A percentile compares a stretch with the other conserved stretches of the same genome.
Evolutionary conservation across 2,113 vertebrate genomes (phyloP).

Genomic region (Carassius auratus): DNA sequence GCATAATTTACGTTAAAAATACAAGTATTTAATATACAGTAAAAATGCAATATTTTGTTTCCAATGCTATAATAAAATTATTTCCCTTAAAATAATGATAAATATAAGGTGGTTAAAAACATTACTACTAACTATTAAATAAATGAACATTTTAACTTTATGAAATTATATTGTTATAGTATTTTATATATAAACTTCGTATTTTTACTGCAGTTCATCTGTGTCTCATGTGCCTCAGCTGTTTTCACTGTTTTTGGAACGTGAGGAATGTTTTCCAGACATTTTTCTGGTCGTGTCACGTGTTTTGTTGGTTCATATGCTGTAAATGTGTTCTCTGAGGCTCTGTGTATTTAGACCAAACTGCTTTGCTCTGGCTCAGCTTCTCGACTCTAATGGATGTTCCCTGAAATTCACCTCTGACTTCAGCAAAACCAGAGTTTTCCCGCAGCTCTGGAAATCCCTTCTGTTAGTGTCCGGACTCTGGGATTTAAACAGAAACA

Average conservation of each 20-base stretch:
- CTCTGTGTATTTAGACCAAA: background rate
- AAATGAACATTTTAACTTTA: too few relatives aligned
- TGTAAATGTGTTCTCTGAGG: background rate
- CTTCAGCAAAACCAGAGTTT: background rate
- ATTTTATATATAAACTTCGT: too few relatives aligned
- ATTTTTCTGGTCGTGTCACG: background rate
- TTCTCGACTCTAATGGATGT: slow-evolving; percentile 18
- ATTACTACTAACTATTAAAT: too few relatives aligned
- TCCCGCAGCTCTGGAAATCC: background rate
- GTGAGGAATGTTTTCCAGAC: background rate
- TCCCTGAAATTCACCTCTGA: background rate
- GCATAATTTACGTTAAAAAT: too few relatives aligned
- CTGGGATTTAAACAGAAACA: background rate
- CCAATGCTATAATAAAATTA: too few relatives aligned
- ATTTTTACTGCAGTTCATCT: background rate
- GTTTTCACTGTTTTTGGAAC: background rate
- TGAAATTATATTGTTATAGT: too few relatives aligned
- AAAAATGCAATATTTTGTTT: too few relatives aligned
- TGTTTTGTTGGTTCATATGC: background rate
- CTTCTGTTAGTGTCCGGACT: background rate
- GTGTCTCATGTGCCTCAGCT: background rate
- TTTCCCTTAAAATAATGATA: too few relatives aligned
- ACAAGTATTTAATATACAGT: too few relatives aligned
- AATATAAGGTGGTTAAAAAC: too few relatives aligned
- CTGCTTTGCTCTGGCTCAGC: background rate